Evolutionary conservation across 2,888 invertebrate genomes (phyloP), one percentile per base, ranked within the genome.

Genomic region (Diogma glabrata): DNA sequence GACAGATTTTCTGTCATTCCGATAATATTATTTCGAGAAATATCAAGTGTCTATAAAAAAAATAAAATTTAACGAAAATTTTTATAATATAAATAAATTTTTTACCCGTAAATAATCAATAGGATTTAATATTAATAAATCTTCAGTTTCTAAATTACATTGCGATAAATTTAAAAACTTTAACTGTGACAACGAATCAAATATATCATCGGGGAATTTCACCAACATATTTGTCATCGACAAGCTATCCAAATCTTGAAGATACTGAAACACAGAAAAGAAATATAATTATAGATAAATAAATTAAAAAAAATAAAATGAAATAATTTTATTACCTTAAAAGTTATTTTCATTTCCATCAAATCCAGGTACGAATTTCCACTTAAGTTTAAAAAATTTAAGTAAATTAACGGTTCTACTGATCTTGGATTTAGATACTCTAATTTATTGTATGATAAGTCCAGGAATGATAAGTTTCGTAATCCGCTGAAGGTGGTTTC

Each of bases 381-480:
- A 59, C 85, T 84, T 47, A 87, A 76, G 61, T 81, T 77, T 14
- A 87, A 73, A 47, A 73, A 75, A 62, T 74, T 75, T 51, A 86
- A 67, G 40, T 77, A 76, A 60, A 56, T 58, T 50, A 70, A 56
- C 46, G 63, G 62, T 19, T 65, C 60, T 48, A 70, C 64, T 5
- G 68, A 64, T 55, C 79, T 77, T 6, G 79, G 75, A 61, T 84
- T 82, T 54, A 85, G 74, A 47, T 77, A 74, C 59, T 81, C 78
- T 57, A 87, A 73, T 67, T 83, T 83, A 64, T 88, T 87, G 65
- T 82, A 81, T 56, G 84, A 80, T 53, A 89, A 75, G 66, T 88
- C 86, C 56, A 89, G 70, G 58, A 81, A 78, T 53, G 73, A 71
- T 52, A 88, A 73, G 53, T 77, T 76, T 22, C 43, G 43, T 43